Evolutionary conservation across 2,113 vertebrate species (phyloP), one percentile per base, ranked within the genome.

Genomic region (Ailurus styani): DNA sequence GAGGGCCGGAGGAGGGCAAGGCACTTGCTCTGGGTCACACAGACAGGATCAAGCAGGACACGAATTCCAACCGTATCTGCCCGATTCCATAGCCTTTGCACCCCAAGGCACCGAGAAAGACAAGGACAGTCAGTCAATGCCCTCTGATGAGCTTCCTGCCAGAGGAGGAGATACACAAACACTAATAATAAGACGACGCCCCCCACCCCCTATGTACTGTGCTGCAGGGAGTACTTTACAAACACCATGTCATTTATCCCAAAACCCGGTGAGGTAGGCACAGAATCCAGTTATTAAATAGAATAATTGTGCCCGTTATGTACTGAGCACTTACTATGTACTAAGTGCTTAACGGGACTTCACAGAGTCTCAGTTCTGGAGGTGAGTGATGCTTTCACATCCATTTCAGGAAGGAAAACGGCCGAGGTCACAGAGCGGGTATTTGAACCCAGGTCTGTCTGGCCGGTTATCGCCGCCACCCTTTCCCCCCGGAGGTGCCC

Each of bases 351-450:
- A 34, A 87, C 34, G 70, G 47, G 47, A 83, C 42, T 90, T 86
- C 81, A 55, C 25, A 57, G 11, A 37, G 50, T 75, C 52, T 86
- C 55, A 73, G 10, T 37, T 78, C 83, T 93, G 62, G 42, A 42
- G 57, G 47, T 52, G 40, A 17, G n/a, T 79, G 45, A 93, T 78
- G 42, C 21, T 93, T 40, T 83, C 50, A 11, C 17, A 17, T 40
- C 73, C 29, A 70, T 85, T 85, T 93, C 89, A 89, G 82, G 40
- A 86, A 97, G 72, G 40, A 78, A 93, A 75, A 72, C 60, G n/a
- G 75, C 55, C 94, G 96, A 77, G 88, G 75, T 95, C 75, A 83
- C 66, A 82, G 47, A 70, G 47, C 8, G 4, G 12, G 47, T 72
- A 29, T 82, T 34, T 73, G 68, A 97, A 91, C 37, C 34, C 52